phyloP scores from a whole-genome alignment of 1,140 invertebrate genomes.

The Akabosia matsudoensis region DNA sequence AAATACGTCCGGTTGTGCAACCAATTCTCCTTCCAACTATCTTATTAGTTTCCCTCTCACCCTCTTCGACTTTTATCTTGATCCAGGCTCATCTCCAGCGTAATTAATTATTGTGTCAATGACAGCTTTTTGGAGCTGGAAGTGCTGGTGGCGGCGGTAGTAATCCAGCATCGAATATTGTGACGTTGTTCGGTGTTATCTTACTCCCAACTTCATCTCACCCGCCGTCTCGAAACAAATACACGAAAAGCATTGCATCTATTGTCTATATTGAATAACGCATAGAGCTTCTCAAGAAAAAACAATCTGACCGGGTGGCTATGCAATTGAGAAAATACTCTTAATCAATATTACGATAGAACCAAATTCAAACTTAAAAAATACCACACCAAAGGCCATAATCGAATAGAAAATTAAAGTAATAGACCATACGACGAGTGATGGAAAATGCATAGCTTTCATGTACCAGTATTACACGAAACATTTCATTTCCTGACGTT shows the following conservation, averaged over 20 bases:
- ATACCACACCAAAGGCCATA: no score
- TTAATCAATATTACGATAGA: no score
- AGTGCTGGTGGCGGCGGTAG: neutral
- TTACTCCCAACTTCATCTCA: slow-evolving; percentile 19
- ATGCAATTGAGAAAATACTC: no score
- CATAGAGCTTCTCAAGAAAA: neutral
- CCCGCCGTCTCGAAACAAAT: neutral
- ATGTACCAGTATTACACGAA: no score
- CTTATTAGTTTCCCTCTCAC: slow-evolving; percentile 1
- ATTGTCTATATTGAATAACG: no score
- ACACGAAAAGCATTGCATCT: neutral
- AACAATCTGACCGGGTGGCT: neutral
- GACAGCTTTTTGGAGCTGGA: slow-evolving; percentile 17
- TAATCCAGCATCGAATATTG: no score
- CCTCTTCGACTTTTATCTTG: slow-evolving; percentile 8
- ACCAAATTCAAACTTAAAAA: no score
- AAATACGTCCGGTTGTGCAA: neutral
- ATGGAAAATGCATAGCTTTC: no score
- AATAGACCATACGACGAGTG: no score
- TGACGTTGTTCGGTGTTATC: slow-evolving; percentile 7
- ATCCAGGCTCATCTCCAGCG: slow-evolving; percentile 5
- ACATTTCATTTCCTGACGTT: neutral
- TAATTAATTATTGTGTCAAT: slow-evolving; percentile 24
- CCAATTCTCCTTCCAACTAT: slow-evolving; percentile 9
- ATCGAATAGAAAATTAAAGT: no score